phyloP scores from a whole-genome alignment of 1,140 invertebrate genomes.

The Globodera rostochiensis region DNA sequence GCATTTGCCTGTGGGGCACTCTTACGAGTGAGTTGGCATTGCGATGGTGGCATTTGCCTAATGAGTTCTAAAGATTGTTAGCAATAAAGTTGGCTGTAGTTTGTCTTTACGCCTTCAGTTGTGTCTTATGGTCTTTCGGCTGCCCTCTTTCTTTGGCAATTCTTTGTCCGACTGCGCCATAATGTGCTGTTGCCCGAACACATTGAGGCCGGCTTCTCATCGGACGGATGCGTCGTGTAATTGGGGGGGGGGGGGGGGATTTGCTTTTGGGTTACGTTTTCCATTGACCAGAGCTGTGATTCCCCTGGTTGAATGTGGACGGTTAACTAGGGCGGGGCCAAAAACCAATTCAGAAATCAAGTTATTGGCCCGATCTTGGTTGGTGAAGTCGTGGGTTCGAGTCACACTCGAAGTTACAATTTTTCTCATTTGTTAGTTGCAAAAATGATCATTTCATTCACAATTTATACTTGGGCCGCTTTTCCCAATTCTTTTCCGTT shows the following conservation, averaged over 20 bases:
- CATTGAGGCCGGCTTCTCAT: conserved; percentile 31
- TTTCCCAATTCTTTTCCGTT: background rate
- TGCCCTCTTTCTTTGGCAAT: conserved; percentile 33
- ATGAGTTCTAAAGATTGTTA: too few relatives aligned
- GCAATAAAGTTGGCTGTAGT: background rate
- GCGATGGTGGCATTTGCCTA: too few relatives aligned
- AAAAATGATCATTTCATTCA: background rate
- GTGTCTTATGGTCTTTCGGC: conserved; percentile 18
- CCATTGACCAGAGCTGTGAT: too few relatives aligned
- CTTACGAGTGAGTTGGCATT: too few relatives aligned
- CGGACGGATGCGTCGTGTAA: conserved; percentile 18
- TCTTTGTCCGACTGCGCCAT: conserved; percentile 22
- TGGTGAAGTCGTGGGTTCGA: too few relatives aligned
- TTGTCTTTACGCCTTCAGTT: background rate
- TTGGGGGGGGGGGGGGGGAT: background rate
- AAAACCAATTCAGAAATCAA: too few relatives aligned
- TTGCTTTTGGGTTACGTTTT: too few relatives aligned
- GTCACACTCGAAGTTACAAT: too few relatives aligned
- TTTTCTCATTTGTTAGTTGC: background rate
- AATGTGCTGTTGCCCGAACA: conserved; percentile 37
- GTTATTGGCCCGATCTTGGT: too few relatives aligned
- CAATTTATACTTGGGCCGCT: background rate
- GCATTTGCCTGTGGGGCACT: background rate
- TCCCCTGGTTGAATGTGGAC: too few relatives aligned
- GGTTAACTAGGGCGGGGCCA: too few relatives aligned